These are phyloP conservation scores for Plebejus argus DNA, from an alignment of 2,888 invertebrate species.

Conservation along the genomic window DNA sequence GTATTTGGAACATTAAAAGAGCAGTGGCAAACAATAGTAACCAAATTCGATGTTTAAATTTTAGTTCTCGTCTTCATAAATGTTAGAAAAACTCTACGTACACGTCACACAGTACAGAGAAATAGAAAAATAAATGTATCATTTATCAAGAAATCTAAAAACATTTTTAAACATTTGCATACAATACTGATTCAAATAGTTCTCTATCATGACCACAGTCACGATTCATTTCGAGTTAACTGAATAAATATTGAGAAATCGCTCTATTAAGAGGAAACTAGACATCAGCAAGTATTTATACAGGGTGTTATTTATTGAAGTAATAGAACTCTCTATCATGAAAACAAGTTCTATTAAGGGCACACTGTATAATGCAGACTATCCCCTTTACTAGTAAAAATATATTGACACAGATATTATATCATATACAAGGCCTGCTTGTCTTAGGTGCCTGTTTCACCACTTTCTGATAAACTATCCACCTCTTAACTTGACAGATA, in stretches of 20 bases:
- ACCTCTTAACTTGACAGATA: no score
- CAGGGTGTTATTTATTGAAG: conserved; percentile 9
- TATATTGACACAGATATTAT: no score
- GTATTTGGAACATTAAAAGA: no score
- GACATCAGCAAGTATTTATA: neutral
- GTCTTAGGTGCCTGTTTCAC: no score
- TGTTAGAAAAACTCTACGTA: no score
- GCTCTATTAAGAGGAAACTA: neutral
- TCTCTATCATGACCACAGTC: neutral
- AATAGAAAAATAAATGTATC: neutral
- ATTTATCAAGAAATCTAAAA: neutral
- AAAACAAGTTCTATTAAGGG: neutral
- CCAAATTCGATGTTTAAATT: no score
- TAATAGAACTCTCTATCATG: neutral
- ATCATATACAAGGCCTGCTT: no score
- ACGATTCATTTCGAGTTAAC: conserved; percentile 19
- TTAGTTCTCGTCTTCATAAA: no score
- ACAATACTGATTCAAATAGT: conserved; percentile 23
- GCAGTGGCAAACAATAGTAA: no score
- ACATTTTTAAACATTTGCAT: conserved; percentile 16
- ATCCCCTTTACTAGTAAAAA: no score
- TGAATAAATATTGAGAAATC: neutral
- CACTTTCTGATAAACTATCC: no score
- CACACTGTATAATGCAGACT: neutral
- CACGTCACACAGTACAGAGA: neutral